Base-by-base conservation (phyloP, 2,888 invertebrate genomes). In the Cryptocephalus primarius region DNA sequence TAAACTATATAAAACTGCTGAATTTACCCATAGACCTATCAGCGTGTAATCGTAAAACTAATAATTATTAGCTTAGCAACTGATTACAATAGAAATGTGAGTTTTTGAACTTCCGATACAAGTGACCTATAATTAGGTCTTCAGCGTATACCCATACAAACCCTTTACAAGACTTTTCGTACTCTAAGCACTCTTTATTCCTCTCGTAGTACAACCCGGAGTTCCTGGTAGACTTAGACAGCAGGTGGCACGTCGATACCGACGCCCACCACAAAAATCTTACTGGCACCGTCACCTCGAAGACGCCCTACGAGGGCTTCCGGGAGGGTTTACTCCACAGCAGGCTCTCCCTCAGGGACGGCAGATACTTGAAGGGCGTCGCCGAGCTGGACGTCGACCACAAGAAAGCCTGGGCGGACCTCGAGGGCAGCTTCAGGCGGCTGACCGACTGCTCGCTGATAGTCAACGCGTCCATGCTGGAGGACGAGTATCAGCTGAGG, bases 391-490 rank as follows among this genome's bases (percentile, higher is more conserved):
- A 84, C 52, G 68, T 88, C 14, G 85, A 88, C 58, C 77, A 82
- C 34, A 80, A 81, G 56, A 77, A 82, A 34, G 78, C 84, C 49
- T 80, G 80, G 1, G 75, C 82, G 4, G 74, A 75, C 46, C 75
- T 83, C 22, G 75, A 82, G 62, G 85, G 80, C 75, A 55, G 52
- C 33, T 57, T 61, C 39, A 78, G 78, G 42, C 79, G 79, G 40
- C 69, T 88, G 14, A 83, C 83, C 0, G 84, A 88, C 66, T 87
- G 83, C 51, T 84, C 83, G 81, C 63, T 87, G 1, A 74, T 76
- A 1, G 76, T 88, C 12, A 88, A 88, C 64, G 76, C 87, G 4
- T 86, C 85, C 0, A 85, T 86, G 3, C 85, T 86, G 0, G 70
- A 82, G 42, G 78, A 83, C 42, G 81, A 81, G 46, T 80, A 81